Conservation (phyloP, 92 coral and sea anemone species). For the Hydrozoanthus gracilis region DNA sequence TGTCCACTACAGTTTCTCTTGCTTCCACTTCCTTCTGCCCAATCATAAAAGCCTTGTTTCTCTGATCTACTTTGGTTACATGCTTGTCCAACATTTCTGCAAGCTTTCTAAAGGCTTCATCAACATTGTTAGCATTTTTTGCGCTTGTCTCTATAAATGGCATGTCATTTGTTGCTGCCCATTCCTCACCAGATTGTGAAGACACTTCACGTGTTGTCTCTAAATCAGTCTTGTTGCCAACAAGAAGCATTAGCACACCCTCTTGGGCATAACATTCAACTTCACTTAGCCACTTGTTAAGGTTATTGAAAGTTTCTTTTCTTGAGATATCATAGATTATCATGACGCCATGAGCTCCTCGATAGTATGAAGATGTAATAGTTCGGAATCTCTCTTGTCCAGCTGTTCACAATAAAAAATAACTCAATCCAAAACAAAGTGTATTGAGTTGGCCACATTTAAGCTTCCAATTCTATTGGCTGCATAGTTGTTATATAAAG, state of each 20-base stretch:
- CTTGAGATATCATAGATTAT: conserved; percentile 92
- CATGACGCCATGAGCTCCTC: conserved; percentile 99
- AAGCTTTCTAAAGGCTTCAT: conserved; percentile 83
- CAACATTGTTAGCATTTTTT: conserved; percentile 77
- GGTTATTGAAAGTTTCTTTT: conserved; percentile 84
- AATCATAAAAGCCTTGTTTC: conserved; percentile 65
- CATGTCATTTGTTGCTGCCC: conserved; percentile 92
- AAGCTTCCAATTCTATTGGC: no score
- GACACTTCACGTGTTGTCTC: conserved; percentile 85
- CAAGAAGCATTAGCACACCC: conserved; percentile 84
- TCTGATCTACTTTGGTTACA: conserved; percentile 66
- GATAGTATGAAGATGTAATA: conserved; percentile 92
- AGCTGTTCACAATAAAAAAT: conserved; percentile 64
- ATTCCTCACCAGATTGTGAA: conserved; percentile 76
- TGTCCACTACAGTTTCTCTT: conserved; percentile 51
- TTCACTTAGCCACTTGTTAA: conserved; percentile 92
- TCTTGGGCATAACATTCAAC: conserved; percentile 87
- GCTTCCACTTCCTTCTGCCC: conserved; percentile 58
- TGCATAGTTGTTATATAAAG: no score
- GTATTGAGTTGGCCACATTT: not conserved
- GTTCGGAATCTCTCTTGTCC: conserved; percentile 97
- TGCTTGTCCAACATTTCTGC: conserved; percentile 83
- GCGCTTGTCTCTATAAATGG: conserved; percentile 97
- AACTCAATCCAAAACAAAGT: not conserved
- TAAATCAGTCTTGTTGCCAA: conserved; percentile 96